Base-by-base conservation (phyloP, 2,113 vertebrate species). In the Ammodytes marinus region DNA sequence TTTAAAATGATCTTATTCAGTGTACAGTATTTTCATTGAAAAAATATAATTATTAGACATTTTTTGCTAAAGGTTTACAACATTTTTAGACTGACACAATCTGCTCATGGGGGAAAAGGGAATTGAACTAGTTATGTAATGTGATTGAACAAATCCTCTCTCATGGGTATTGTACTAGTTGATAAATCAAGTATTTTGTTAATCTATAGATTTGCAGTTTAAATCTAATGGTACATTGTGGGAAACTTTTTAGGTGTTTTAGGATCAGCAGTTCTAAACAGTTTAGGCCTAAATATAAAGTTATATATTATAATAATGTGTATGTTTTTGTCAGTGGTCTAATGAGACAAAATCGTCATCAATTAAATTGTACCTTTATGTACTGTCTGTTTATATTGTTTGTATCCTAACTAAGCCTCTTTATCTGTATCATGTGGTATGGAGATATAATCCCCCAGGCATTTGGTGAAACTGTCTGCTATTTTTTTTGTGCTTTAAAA, bases 71-170 rank as follows among this genome's bases (percentile, higher is more conserved):
- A 17, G 19, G 13, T 39, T 49, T 58, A 11, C 14, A 40, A 4
- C 9, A 39, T 27, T 50, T 54, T 15, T 1, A 66, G 37, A 37
- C 55, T 68, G 45, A 50, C 13, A 67, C 19, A 39, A 65, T 70
- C 49, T 53, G 58, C 67, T 45, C 52, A 57, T 27, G 27, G 12
- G 42, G 57, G 53, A 15, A 58, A 58, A 46, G 57, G 67, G 39
- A 47, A 70, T 42, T 39, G 8, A 69, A 50, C 27, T 13, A 42
- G 63, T 80, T 69, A 79, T 27, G 39, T 74, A 77, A 80, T 65
- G 57, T 86, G 12, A 77, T 54, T 66, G 39, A 72, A 63, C 42
- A 86, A 70, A 80, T 80, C 59, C 77, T 73, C 6, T 45, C 53
- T 59, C 63, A n/a, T 77, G 37, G 60, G 63, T 55, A 39, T 71